phyloP scores from a whole-genome alignment of 2,888 invertebrate genomes.

The Boloria euphrosyne region DNA sequence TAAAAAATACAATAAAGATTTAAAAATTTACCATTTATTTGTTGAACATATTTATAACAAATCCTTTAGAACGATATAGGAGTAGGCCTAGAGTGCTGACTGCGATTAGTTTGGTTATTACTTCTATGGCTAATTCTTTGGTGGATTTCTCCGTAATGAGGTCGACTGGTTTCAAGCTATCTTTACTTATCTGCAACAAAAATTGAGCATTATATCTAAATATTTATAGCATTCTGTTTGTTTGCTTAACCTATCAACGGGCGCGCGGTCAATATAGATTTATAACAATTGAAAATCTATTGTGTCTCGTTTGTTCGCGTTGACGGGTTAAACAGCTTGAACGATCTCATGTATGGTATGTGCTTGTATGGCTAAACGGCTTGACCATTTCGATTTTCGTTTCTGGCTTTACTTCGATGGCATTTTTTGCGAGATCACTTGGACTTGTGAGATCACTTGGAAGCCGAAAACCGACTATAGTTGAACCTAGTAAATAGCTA shows the following conservation, averaged over 20 bases:
- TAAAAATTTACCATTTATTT: slow-evolving; percentile 53
- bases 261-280: too few relatives aligned
- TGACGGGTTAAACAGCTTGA: too few relatives aligned
- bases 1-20: background rate
- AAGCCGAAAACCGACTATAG: too few relatives aligned
- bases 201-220: background rate
- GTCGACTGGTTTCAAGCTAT: slow-evolving; percentile 72
- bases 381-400: too few relatives aligned
- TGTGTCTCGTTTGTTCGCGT: too few relatives aligned
- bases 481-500: too few relatives aligned
- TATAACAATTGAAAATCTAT: too few relatives aligned
- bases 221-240: background rate
- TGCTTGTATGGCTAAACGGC: too few relatives aligned
- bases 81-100: slow-evolving; percentile 59
- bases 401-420: too few relatives aligned
- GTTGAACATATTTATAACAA: slow-evolving; percentile 51
- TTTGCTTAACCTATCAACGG: too few relatives aligned
- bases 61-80: slow-evolving; percentile 52
- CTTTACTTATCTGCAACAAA: slow-evolving; percentile 69
- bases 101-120: slow-evolving; percentile 55
- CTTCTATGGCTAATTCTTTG: slow-evolving; percentile 53
- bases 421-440: too few relatives aligned
- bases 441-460: background rate
- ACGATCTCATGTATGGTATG: too few relatives aligned
- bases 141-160: slow-evolving; percentile 66